Evolutionary conservation across 2,113 vertebrate species (phyloP), one percentile per base, ranked within the genome.

Genomic region (Petrocephalus zakoni): DNA sequence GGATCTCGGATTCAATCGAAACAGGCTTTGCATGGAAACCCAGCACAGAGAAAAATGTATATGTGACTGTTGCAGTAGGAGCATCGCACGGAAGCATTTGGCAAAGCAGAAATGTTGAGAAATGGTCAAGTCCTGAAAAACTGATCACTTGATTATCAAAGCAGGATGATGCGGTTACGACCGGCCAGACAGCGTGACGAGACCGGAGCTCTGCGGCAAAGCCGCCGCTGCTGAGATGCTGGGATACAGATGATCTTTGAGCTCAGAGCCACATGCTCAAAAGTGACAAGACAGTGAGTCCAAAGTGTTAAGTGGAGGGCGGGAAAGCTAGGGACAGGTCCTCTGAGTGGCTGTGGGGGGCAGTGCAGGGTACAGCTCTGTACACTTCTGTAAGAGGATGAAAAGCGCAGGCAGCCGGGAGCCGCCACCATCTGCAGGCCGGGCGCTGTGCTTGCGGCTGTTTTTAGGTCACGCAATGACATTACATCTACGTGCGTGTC

Each of bases 231-330:
- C 19, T n/a, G 42, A 83, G 75, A 81, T 11, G 37, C 2, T 42
- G 49, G 81, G 81, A 83, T 83, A 83, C 22, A 83, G 72, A 5
- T 83, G 81, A 83, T 83, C 81, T 83, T 83, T 47, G 81, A 83
- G 81, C 22, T 83, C 81, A 83, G 46, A 83, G 81, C 46, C 81
- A 83, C 81, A n/a, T 83, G 42, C 46, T n/a, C 81, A 83, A 5
- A 47, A 49, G 21, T n/a, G 81, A 83, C 19, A 34, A 15, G 19
- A 22, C 15, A 21, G 75, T 42, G 9, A 21, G 15, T 19, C 34
- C 75, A 21, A 21, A 22, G 19, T 1, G 47, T 7, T 2, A 5
- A 49, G 22, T 2, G 81, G 34, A 42, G 4, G 49, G 37, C 17
- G 9, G 7, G 42, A 83, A 0, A n/a, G 21, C 19, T n/a, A 13